phyloP scores from a whole-genome alignment of 2,113 vertebrate genomes.

The Aramus guarauna region DNA sequence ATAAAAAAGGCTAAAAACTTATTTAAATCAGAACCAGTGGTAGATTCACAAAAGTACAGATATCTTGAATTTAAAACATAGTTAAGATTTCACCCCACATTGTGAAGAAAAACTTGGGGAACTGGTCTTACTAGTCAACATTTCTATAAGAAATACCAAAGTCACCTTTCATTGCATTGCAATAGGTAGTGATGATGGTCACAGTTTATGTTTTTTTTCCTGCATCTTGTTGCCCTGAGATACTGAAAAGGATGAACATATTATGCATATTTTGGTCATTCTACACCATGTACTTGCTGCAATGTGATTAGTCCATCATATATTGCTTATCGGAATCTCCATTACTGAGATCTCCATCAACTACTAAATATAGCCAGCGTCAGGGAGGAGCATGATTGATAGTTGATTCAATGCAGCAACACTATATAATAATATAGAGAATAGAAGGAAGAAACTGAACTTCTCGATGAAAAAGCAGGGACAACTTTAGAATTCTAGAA shows the following conservation, averaged over 20 bases:
- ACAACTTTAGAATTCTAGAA: not conserved
- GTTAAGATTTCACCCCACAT: not conserved
- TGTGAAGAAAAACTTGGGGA: not conserved
- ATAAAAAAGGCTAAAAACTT: not conserved
- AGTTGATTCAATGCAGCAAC: not conserved
- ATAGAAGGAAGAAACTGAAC: not conserved
- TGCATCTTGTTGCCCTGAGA: not conserved
- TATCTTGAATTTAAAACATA: not conserved
- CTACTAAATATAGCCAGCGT: not conserved
- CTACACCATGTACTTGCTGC: not conserved
- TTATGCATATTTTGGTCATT: not conserved
- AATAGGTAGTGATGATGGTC: not conserved
- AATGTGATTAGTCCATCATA: not conserved
- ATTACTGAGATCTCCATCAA: not conserved
- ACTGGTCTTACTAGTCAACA: not conserved
- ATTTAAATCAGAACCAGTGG: not conserved
- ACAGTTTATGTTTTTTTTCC: not conserved
- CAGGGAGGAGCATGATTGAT: not conserved
- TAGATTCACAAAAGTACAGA: not conserved
- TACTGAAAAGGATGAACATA: not conserved
- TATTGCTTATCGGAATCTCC: not conserved
- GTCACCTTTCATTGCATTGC: conserved; percentile 43
- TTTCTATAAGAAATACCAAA: conserved; percentile 62
- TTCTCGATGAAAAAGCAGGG: not conserved
- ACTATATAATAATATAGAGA: not conserved